Base-by-base conservation (phyloP, 2,888 invertebrate species). In the Cantharis nigra region DNA sequence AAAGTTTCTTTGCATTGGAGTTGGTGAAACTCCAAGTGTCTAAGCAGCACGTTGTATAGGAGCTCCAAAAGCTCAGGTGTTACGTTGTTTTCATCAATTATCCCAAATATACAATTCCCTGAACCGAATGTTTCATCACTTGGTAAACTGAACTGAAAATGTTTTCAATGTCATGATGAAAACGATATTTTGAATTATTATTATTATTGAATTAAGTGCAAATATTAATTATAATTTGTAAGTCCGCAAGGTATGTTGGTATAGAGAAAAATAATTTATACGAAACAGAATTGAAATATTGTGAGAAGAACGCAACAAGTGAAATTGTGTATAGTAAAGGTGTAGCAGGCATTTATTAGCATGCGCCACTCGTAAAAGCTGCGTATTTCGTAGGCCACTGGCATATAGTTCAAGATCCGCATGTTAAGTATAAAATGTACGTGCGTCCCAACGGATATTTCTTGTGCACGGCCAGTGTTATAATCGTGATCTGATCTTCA, bases 361-460 rank as follows among this genome's bases (percentile, higher is more conserved):
- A 85, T 85, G 85, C 85, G 83, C 82, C 82, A 83, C 83, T 81
- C 85, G 85, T 85, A 84, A 80, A 77, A 79, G 71, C 71, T 78
- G 78, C 79, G 82, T 81, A 83, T 83, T 83, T 82, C 80, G 81
- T 81, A 82, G 81, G 83, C 83, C 79, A 81, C 79, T 81, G 80
- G 81, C 83, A 82, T 81, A 81, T 80, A 77, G 85, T 83, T 85
- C 84, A 83, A 85, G 83, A 83, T 84, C 84, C 83, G 87, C 85
- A 87, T 87, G 86, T 85, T 86, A 86, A 87, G 84, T 83, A 84
- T 80, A 80, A 49, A 79, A 78, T 81, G 79, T 85, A 86, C 86
- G 85, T 86, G 85, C 83, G 83, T 83, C 82, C 82, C 83, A 83
- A 85, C 84, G 84, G 84, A 83, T 83, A 76, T 78, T 78, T 78